These are phyloP conservation scores for Euphydryas editha DNA, from an alignment of 2,888 invertebrate genomes.

Conservation along the genomic window DNA sequence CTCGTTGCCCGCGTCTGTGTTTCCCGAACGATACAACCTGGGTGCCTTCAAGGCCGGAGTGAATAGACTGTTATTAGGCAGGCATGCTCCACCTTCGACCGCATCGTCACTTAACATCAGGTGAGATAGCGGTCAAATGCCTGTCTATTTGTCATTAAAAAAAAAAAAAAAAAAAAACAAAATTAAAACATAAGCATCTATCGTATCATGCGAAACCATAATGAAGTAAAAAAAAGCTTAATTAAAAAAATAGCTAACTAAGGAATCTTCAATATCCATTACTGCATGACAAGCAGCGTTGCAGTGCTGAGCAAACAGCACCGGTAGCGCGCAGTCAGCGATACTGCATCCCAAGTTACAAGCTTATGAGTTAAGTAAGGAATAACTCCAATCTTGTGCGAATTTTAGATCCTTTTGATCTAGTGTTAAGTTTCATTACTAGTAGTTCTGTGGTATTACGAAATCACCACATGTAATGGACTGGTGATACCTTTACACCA, in stretches of 20 bases:
- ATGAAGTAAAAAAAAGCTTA: slow-evolving; percentile 34
- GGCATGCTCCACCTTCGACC: too few species aligned
- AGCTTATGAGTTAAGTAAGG: slow-evolving; percentile 20
- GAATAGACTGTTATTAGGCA: too few species aligned
- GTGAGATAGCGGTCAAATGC: too few species aligned
- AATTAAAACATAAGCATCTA: neutral
- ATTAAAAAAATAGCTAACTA: slow-evolving; percentile 51
- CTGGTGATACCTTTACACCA: too few species aligned
- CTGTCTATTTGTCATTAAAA: too few species aligned
- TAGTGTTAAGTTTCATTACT: neutral
- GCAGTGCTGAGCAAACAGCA: slow-evolving; percentile 69
- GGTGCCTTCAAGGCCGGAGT: neutral
- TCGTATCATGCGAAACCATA: slow-evolving; percentile 17
- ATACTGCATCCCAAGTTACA: slow-evolving; percentile 42
- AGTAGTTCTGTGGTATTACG: too few species aligned
- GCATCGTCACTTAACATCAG: too few species aligned
- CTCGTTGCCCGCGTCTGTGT: too few species aligned
- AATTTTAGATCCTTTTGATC: too few species aligned
- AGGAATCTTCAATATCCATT: slow-evolving; percentile 70
- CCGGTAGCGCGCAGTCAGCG: slow-evolving; percentile 53
- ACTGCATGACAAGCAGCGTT: slow-evolving; percentile 58
- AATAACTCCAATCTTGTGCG: neutral
- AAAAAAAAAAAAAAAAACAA: neutral
- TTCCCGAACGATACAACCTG: too few species aligned
- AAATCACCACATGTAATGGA: too few species aligned